Conservation (phyloP, 2,113 vertebrate genomes). For the Rhodinocichla rosea region DNA sequence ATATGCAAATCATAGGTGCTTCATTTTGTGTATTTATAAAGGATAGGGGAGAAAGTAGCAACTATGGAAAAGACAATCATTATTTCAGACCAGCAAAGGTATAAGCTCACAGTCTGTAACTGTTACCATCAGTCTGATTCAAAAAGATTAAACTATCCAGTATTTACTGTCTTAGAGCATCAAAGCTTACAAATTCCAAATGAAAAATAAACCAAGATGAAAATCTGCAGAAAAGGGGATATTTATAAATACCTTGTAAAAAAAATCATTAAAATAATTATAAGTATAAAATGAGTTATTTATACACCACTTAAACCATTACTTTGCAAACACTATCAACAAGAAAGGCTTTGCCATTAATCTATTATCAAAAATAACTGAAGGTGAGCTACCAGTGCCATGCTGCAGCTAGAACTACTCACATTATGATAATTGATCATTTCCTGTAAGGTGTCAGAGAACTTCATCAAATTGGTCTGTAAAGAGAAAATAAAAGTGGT, state of each 20-base stretch:
- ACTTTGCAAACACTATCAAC: neutral
- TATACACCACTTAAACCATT: neutral
- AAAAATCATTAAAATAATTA: neutral
- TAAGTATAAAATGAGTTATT: neutral
- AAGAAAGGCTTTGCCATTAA: neutral
- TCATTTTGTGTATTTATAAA: neutral
- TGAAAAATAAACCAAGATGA: neutral
- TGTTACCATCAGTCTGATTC: neutral
- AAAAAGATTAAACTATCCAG: neutral
- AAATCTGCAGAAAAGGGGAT: neutral
- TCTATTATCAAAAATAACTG: neutral
- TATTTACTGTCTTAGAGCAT: neutral
- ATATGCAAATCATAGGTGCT: neutral
- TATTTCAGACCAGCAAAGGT: neutral
- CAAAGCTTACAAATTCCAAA: neutral
- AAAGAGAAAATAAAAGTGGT: constrained; percentile 19
- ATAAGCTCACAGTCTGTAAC: neutral
- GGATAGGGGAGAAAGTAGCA: neutral
- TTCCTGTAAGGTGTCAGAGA: constrained; percentile 95
- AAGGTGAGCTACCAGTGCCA: neutral
- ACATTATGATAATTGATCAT: constrained; percentile 99
- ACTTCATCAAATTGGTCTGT: constrained; percentile 90
- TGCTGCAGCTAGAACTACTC: constrained; percentile 52
- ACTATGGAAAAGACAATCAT: neutral
- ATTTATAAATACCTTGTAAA: neutral